These are phyloP conservation scores for Oreochromis mossambicus DNA, from an alignment of 2,797 vertebrate genomes.

Conservation along the genomic window DNA sequence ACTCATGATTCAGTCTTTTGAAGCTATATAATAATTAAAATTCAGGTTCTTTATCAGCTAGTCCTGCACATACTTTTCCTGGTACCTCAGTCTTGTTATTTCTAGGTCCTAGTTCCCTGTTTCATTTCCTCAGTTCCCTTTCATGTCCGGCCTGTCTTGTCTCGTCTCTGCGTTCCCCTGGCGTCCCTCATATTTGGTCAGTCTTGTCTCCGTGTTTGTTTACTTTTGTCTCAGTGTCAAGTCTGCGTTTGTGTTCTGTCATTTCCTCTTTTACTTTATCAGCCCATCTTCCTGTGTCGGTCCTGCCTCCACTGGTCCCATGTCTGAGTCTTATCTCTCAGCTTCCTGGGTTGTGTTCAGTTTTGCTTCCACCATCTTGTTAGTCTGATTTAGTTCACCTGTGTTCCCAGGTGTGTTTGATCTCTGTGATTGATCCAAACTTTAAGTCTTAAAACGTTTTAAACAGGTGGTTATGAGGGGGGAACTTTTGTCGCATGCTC, in stretches of 20 bases:
- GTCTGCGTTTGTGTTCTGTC: no score
- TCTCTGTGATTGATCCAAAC: neutral
- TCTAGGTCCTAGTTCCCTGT: neutral
- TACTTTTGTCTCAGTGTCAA: neutral
- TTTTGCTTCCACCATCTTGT: neutral
- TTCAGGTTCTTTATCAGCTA: neutral
- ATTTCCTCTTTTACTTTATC: neutral
- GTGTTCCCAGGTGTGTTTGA: neutral
- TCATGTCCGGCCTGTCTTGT: neutral
- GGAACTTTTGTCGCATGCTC: neutral
- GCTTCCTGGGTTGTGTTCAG: neutral
- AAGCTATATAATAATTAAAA: neutral
- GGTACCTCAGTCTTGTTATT: accelerated
- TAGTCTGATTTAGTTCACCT: neutral
- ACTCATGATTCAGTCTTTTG: accelerated
- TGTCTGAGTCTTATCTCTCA: neutral
- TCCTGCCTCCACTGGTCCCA: neutral
- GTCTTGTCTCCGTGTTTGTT: neutral
- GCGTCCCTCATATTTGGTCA: neutral
- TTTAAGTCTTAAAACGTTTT: accelerated
- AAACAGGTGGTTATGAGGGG: neutral
- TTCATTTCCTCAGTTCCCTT: neutral
- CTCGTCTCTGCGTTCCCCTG: neutral
- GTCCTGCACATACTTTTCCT: neutral
- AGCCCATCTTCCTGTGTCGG: neutral